These are phyloP conservation scores for Ameiurus melas DNA, from an alignment of 2,113 vertebrate genomes.

Conservation along the genomic window DNA sequence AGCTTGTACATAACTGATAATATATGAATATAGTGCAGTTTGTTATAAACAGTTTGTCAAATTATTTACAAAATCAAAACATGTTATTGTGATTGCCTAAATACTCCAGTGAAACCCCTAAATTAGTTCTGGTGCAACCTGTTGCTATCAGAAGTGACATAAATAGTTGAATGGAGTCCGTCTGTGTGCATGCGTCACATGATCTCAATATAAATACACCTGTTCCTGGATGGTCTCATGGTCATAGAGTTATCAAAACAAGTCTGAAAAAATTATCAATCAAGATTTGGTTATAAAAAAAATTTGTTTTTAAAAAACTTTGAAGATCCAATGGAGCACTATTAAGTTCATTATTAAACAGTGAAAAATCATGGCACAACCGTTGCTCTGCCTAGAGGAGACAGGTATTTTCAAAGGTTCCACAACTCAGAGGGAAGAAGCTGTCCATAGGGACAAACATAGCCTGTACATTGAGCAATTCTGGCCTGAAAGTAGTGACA, in stretches of 20 bases:
- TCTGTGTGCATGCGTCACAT: not conserved
- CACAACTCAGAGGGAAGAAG: not conserved
- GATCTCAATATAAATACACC: not conserved
- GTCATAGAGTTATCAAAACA: not conserved
- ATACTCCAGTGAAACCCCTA: too few relatives aligned
- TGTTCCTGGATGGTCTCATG: not conserved
- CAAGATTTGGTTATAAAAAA: not conserved
- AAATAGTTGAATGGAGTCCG: not conserved
- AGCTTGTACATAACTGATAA: not conserved
- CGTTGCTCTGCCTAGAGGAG: not conserved
- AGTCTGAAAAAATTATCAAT: not conserved
- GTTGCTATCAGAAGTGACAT: not conserved
- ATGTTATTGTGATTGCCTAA: not conserved
- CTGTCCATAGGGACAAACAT: not conserved
- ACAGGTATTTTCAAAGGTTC: not conserved
- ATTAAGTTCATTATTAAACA: not conserved
- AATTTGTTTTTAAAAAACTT: not conserved
- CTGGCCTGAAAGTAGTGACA: not conserved
- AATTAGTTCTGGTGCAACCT: not conserved
- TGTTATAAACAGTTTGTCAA: too few relatives aligned
- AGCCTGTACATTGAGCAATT: not conserved
- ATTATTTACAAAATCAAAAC: too few relatives aligned
- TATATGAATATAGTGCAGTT: too few relatives aligned
- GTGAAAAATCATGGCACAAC: not conserved
- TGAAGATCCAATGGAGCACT: not conserved